Percentiles rank a stretch among this genome's conserved stretches.
Conservation (phyloP, 64 coral and sea anemone species). For the Montipora foliosa region DNA sequence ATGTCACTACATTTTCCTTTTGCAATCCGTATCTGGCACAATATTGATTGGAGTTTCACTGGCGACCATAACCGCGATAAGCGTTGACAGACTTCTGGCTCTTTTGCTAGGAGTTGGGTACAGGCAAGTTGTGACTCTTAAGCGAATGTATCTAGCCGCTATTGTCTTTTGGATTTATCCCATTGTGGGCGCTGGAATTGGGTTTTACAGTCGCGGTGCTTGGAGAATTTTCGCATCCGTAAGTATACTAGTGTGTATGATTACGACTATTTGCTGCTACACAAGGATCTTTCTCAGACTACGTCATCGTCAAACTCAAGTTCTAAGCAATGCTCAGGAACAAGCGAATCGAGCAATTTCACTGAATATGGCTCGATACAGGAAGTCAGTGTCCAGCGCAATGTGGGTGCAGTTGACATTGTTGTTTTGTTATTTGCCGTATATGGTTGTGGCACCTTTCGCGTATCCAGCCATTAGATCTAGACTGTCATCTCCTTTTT, state of each 20-base stretch:
- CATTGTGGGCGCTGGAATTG: not conserved
- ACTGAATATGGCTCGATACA: not conserved
- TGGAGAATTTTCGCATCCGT: not conserved
- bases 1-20: not conserved
- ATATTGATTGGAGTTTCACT: not conserved
- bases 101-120: not conserved
- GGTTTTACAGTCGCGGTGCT: not conserved
- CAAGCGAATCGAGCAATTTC: not conserved
- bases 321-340: not conserved
- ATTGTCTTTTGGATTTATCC: not conserved
- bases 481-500: no score
- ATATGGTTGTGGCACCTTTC: not conserved
- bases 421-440: not conserved
- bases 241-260: not conserved
- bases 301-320: not conserved
- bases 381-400: not conserved
- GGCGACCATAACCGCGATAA: not conserved
- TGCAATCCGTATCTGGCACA: not conserved
- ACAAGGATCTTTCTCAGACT: not conserved
- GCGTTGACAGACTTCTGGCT: not conserved
- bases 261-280: not conserved
- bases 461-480: no score
- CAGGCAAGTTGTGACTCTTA: not conserved
- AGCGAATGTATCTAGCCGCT: not conserved
- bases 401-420: not conserved